Conservation (phyloP, 2,797 vertebrate species). For the Gephyroberyx darwinii region DNA sequence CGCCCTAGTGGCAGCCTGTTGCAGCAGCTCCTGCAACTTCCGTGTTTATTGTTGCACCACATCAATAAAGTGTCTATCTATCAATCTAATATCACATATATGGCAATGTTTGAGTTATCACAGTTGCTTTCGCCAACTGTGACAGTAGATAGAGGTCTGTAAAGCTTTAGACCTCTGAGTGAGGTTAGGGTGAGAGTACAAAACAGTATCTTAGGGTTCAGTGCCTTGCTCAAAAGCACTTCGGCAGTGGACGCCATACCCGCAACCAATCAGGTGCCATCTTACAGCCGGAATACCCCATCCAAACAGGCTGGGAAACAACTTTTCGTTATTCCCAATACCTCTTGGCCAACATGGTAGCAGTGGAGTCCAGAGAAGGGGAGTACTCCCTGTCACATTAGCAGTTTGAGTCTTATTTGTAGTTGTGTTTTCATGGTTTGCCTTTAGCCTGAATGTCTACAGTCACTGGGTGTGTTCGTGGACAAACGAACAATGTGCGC, state of each 20-base stretch:
- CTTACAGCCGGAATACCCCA: neutral
- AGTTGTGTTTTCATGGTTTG: slow-evolving; percentile 13
- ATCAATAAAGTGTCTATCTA: too few relatives aligned
- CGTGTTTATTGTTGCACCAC: too few relatives aligned
- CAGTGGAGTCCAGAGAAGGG: neutral
- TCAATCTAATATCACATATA: too few relatives aligned
- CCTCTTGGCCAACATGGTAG: neutral
- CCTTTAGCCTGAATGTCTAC: slow-evolving; percentile 22
- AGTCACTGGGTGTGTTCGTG: slow-evolving; percentile 44
- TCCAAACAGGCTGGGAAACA: neutral
- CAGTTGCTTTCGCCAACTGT: neutral
- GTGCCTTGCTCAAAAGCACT: neutral
- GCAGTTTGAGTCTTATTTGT: neutral
- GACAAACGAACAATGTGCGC: slow-evolving; percentile 72
- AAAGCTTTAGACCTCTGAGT: too few relatives aligned
- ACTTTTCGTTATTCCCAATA: neutral
- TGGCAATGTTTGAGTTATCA: neutral
- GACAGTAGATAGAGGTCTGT: too few relatives aligned
- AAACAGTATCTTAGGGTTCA: neutral
- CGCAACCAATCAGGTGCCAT: neutral
- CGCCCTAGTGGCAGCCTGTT: too few relatives aligned
- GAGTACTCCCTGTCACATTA: neutral
- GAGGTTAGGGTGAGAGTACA: neutral
- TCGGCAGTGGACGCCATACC: neutral
- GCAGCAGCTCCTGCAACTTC: too few relatives aligned